phyloP scores from a whole-genome alignment of 2,797 vertebrate species.

The Danio kyathit region DNA sequence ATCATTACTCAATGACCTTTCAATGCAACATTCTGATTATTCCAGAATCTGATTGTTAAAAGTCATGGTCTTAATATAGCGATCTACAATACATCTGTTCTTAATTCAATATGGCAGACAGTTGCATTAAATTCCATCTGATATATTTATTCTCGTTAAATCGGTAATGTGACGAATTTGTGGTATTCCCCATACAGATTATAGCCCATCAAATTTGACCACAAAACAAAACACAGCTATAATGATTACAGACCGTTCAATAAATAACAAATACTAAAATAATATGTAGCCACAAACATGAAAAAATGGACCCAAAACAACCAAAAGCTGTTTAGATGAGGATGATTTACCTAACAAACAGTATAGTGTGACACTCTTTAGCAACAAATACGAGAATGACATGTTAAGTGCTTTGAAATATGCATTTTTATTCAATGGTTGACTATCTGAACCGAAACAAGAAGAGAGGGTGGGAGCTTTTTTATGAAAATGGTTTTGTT shows the following conservation, averaged over 20 bases:
- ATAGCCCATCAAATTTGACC: constrained; percentile 5
- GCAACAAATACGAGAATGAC: neutral
- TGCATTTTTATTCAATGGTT: too few species aligned
- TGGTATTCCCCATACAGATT: constrained; percentile 5
- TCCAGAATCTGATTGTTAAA: neutral
- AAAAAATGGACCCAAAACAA: neutral
- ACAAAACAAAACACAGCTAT: neutral
- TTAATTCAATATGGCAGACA: neutral
- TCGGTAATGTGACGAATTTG: neutral
- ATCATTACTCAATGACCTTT: neutral
- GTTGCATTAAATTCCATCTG: neutral
- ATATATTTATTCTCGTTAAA: constrained; percentile 14
- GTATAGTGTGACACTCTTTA: neutral
- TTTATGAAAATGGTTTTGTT: too few species aligned
- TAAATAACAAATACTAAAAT: neutral
- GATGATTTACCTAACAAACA: neutral
- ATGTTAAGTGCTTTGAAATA: too few species aligned
- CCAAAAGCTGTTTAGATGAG: neutral
- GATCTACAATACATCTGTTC: neutral
- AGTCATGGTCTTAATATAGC: neutral
- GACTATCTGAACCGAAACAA: too few species aligned
- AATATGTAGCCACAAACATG: neutral
- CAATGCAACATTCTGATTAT: too few species aligned
- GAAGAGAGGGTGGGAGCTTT: too few species aligned
- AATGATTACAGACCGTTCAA: constrained; percentile 1